Base-by-base conservation (phyloP, 1,140 invertebrate genomes). In the Drosophila virilis region DNA sequence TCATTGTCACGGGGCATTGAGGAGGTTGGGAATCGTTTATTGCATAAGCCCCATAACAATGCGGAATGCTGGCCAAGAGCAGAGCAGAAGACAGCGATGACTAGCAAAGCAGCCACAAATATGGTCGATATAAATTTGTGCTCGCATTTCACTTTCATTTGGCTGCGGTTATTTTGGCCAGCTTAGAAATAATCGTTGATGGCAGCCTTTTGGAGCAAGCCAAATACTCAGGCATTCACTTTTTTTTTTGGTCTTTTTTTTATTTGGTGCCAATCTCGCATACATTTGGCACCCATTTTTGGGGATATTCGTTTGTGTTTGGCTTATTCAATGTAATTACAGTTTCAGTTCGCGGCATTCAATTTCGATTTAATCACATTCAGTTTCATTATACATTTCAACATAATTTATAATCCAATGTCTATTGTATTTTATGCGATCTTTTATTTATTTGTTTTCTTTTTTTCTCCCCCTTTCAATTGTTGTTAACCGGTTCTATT, bases 91-190 rank as follows among this genome's bases (percentile, higher is more conserved):
- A 15, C 60, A 57, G 45, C 43, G 54, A 67, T 85, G 80, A 85
- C 80, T 84, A 57, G 73, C 65, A 54, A 74, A 67, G 15, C 45
- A 22, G 42, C 43, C 81, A 73, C 48, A 75, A 80, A 55, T 42
- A 13, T 68, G 46, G 38, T 62, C 65, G 68, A 75, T 15, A 45
- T 43, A 60, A 81, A 75, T 45, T 37, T 52, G 15, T 67, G 65
- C 59, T 62, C 68, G 40, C 52, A 77, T 70, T 84, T 80, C 73
- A 60, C 74, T 80, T 80, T 85, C 74, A 66, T 74, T 70, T 46
- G 42, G 28, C 22, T 57, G 38, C 32, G 51, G 45, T 35, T 12
- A 54, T 74, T 57, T 28, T 35, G 42, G 40, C 37, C 4, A 57
- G 65, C 52, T 78, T 67, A 83, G 80, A 80, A 77, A 84, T 43